Conservation (phyloP, 2,113 vertebrate genomes). For the Pongo pygmaeus region DNA sequence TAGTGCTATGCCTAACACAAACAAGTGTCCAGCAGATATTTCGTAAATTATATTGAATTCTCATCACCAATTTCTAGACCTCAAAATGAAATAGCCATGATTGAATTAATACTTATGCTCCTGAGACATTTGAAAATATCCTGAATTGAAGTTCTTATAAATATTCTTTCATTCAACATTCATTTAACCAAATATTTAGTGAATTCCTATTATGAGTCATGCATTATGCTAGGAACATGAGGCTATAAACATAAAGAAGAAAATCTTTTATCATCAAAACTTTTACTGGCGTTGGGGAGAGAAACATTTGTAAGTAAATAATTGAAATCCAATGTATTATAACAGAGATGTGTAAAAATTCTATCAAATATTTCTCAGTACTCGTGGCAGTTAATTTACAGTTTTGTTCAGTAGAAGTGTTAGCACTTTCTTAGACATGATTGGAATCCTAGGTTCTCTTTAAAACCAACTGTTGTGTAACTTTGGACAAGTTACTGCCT, state of each 20-base stretch:
- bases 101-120: constrained; percentile 46
- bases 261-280: constrained; percentile 18
- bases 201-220: background rate
- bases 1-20: background rate
- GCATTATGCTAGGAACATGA: background rate
- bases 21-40: constrained; percentile 8
- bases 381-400: background rate
- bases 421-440: background rate
- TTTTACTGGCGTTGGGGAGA: background rate
- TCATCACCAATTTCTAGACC: background rate
- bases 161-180: constrained; percentile 8
- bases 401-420: background rate
- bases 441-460: background rate
- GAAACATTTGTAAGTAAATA: background rate
- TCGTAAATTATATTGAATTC: constrained; percentile 43
- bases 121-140: background rate
- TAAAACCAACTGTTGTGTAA: background rate
- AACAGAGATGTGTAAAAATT: background rate
- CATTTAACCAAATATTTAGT: background rate
- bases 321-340: background rate
- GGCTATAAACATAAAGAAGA: background rate
- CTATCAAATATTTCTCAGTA: background rate
- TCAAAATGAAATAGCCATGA: background rate
- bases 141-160: background rate
- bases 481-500: background rate